phyloP scores from a whole-genome alignment of 2,113 vertebrate genomes.

The Podarcis cretensis region DNA sequence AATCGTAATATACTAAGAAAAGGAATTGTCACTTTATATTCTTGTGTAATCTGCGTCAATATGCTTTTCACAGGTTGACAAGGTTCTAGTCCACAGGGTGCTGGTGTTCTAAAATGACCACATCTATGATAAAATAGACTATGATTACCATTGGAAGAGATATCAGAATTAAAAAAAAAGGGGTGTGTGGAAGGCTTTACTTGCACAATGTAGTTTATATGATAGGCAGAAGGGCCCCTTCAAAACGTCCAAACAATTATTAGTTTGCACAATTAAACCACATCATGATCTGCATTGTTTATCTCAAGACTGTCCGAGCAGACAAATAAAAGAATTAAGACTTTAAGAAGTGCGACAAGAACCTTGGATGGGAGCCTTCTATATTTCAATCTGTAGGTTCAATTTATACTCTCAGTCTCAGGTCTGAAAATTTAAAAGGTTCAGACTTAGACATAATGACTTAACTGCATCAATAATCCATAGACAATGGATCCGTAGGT shows the following conservation, averaged over 20 bases:
- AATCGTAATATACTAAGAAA: not conserved
- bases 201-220: not conserved
- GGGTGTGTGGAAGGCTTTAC: not conserved
- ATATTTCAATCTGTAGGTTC: not conserved
- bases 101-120: not conserved
- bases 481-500: not conserved
- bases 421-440: not conserved
- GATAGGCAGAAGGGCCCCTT: not conserved
- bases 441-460: not conserved
- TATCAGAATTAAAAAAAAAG: not conserved
- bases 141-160: not conserved
- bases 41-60: no score
- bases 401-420: not conserved
- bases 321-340: not conserved
- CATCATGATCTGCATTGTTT: not conserved
- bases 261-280: not conserved
- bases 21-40: not conserved
- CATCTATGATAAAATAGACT: not conserved
- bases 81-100: not conserved
- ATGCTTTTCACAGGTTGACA: no score
- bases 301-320: not conserved
- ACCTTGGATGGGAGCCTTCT: not conserved
- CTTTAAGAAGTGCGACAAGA: not conserved
- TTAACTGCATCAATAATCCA: not conserved
- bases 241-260: not conserved